phyloP scores from a whole-genome alignment of 2,888 invertebrate genomes.

The Mesorhabditis belari region DNA sequence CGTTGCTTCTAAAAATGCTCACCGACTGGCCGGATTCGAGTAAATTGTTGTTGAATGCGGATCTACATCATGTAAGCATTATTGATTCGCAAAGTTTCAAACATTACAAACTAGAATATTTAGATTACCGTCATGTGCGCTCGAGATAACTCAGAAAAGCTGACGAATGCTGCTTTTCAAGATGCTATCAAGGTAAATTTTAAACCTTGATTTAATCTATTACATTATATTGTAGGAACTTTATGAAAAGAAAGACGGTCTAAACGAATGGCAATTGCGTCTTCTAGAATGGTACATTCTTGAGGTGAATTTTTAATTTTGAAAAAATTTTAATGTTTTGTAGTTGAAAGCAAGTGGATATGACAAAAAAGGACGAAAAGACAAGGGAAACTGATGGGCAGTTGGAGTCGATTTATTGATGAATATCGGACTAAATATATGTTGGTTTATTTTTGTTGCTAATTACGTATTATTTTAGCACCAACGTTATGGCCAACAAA shows the following conservation, averaged over 20 bases:
- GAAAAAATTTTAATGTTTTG: background rate
- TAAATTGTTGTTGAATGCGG: conserved; percentile 38
- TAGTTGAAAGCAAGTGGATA: conserved; percentile 39
- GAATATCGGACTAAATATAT: conserved; percentile 45
- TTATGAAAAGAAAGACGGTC: conserved; percentile 34
- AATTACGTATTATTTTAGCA: conserved; percentile 17
- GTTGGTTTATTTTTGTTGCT: conserved; percentile 15
- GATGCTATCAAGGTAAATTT: conserved; percentile 24
- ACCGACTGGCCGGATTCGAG: conserved; percentile 50
- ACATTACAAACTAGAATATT: conserved; percentile 3
- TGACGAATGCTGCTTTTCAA: conserved; percentile 35
- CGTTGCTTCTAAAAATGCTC: conserved; percentile 49
- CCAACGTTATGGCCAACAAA: conserved; percentile 44
- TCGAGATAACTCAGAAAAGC: conserved; percentile 47
- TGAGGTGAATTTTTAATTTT: conserved; percentile 13
- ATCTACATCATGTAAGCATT: conserved; percentile 37
- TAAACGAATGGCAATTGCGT: conserved; percentile 43
- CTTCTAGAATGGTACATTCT: conserved; percentile 41
- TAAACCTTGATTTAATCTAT: background rate
- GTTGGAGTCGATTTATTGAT: conserved; percentile 44
- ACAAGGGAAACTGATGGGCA: conserved; percentile 40
- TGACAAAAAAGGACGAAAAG: conserved; percentile 41
- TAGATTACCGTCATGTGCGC: conserved; percentile 47
- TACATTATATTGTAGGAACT: conserved; percentile 21
- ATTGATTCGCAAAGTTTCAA: background rate